Base-by-base conservation (phyloP, 1,140 invertebrate species). In the Microplitis demolitor region DNA sequence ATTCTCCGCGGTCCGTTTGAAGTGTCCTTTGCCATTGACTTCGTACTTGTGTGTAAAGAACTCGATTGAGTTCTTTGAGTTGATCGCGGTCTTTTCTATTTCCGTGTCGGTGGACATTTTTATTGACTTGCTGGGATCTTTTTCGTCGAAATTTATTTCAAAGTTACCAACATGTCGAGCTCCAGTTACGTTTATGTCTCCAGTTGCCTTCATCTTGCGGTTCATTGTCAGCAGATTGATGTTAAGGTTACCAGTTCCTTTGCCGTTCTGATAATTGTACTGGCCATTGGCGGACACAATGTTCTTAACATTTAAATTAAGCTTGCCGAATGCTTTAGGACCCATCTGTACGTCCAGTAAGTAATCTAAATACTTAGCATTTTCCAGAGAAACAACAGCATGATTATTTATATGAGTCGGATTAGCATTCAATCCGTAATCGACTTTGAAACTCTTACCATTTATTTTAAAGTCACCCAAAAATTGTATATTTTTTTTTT, bases 51-150 rank as follows among this genome's bases (percentile, higher is more conserved):
- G 83, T 0, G 87, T 88, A 4, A 87, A 78, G 51, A 91, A 82
- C 61, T 89, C 87, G 24, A 93, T 66, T 3, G 88, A 84, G 76
- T 91, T 92, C 87, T 92, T 93, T 0, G 92, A 89, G n/a, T 91
- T 89, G 0, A 94, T 39, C 3, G 86, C 84, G 0, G 87, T 87
- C 4, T 90, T 88, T 0, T 88, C 88, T 0, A 89, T 70, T 60
- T 89, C 89, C 50, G 88, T 91, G 35, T 89, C 85, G 0, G 92
- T 92, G n/a, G 87, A 88, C 4, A 93, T 76, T 72, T 88, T 87
- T 1, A 94, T 74, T 74, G 91, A 91, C 61, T 92, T 90, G 58
- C 81, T 90, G 11, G 91, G 90, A 78, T 93, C 89, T 73, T 93
- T 93, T 11, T 91, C 89, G n/a, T 94, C 89, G 6, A 91, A 90